phyloP scores from a whole-genome alignment of 2,888 invertebrate genomes.

The Orchesella flavescens region DNA sequence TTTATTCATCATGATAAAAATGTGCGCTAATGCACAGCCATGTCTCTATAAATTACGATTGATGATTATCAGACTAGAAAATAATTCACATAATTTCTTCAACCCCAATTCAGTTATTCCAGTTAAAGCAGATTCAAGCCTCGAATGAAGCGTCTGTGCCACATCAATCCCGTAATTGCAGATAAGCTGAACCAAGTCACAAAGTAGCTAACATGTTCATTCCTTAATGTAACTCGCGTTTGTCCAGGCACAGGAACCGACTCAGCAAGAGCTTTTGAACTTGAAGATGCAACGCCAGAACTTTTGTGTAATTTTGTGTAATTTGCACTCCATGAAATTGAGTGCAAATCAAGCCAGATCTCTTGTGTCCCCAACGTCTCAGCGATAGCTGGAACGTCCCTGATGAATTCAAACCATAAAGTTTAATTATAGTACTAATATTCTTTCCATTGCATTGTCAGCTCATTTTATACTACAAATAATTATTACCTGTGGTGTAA shows the following conservation, averaged over 20 bases:
- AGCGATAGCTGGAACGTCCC: constrained; percentile 89
- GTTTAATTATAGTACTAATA: no score
- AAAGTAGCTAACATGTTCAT: constrained; percentile 94
- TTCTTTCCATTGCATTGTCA: no score
- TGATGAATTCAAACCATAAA: constrained; percentile 73
- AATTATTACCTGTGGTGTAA: constrained; percentile 57
- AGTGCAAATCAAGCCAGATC: constrained; percentile 85
- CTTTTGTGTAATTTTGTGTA: no score
- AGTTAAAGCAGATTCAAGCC: constrained; percentile 33
- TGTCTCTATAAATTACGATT: no score
- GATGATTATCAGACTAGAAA: no score
- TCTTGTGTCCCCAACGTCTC: constrained; percentile 81
- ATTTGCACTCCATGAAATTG: no score
- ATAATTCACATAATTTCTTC: no score
- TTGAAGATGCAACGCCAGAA: background rate
- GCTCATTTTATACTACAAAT: no score
- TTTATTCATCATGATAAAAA: no score
- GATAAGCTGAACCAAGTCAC: constrained; percentile 85
- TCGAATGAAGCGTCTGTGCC: constrained; percentile 65
- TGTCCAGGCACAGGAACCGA: constrained; percentile 89
- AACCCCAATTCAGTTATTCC: no score
- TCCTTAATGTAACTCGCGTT: constrained; percentile 88
- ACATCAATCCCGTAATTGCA: constrained; percentile 68
- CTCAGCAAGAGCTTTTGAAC: background rate
- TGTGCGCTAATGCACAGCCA: no score